These are phyloP conservation scores for Rhabditophanes sp. DNA, from an alignment of 2,888 invertebrate species.

Conservation along the genomic window DNA sequence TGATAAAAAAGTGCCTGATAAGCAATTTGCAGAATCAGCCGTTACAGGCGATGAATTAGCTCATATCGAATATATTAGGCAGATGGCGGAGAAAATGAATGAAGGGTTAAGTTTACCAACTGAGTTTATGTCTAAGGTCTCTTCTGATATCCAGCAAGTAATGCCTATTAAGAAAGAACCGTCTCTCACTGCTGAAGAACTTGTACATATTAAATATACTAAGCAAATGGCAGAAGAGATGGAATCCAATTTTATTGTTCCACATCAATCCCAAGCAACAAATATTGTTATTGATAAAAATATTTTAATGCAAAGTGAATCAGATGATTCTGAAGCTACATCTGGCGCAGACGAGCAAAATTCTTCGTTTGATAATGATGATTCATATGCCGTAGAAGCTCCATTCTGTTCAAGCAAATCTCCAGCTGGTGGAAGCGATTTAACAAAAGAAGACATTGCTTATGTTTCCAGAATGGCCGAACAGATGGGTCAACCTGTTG, in stretches of 20 bases:
- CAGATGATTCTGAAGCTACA: slow-evolving; percentile 8
- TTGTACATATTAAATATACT: slow-evolving; percentile 4
- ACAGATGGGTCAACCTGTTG: slow-evolving; percentile 7
- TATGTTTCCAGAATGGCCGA: slow-evolving; percentile 8
- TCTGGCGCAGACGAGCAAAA: slow-evolving; percentile 11
- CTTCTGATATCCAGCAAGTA: too few relatives aligned
- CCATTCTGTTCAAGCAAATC: slow-evolving; percentile 1
- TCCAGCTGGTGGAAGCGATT: not conserved
- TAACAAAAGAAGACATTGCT: slow-evolving; percentile 19
- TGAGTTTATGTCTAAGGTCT: too few relatives aligned
- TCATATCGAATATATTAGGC: slow-evolving; percentile 14
- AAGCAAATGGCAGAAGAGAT: slow-evolving; percentile 5
- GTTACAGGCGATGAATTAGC: slow-evolving; percentile 19
- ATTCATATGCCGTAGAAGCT: slow-evolving; percentile 1
- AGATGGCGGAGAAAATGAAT: slow-evolving; percentile 14
- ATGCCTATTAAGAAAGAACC: slow-evolving; percentile 1
- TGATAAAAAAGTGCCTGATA: too few relatives aligned
- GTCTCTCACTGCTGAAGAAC: slow-evolving; percentile 5
- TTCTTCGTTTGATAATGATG: slow-evolving; percentile 3
- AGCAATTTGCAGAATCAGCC: too few relatives aligned
- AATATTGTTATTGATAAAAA: slow-evolving; percentile 11
- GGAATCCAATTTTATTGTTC: too few relatives aligned
- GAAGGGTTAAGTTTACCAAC: too few relatives aligned
- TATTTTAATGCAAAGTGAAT: slow-evolving; percentile 7
- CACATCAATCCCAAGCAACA: not conserved